phyloP scores from a whole-genome alignment of 2,888 invertebrate species.

The Drosophila quinaria region DNA sequence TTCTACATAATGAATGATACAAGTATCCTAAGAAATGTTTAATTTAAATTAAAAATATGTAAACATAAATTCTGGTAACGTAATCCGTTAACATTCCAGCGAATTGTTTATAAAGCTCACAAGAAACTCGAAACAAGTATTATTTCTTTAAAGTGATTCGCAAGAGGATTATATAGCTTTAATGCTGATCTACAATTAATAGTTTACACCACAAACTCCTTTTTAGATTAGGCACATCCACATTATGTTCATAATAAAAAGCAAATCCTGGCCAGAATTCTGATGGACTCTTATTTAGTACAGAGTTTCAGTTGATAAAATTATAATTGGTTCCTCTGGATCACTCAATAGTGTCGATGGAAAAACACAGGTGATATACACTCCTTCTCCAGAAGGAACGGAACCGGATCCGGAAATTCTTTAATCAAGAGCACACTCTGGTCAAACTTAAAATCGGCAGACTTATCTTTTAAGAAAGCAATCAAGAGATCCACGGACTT shows the following conservation, averaged over 20 bases:
- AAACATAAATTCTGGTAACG: not conserved
- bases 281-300: not conserved
- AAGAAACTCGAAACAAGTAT: not conserved
- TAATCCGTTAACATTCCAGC: not conserved
- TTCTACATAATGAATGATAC: not conserved
- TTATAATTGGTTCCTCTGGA: not conserved
- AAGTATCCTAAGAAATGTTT: not conserved
- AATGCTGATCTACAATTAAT: not conserved
- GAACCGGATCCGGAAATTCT: not conserved
- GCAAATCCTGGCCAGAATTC: constrained; percentile 27
- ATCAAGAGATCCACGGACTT: not conserved
- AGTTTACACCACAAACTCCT: not conserved
- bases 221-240: no score
- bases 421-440: not conserved
- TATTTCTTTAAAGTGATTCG: not conserved
- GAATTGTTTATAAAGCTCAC: not conserved
- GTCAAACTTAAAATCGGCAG: not conserved
- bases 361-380: not conserved
- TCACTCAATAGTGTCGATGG: not conserved
- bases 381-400: no score
- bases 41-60: not conserved
- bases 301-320: not conserved
- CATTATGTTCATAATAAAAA: not conserved
- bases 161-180: not conserved
- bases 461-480: not conserved